phyloP scores from a whole-genome alignment of 2,113 vertebrate genomes.

The Climacteris rufus region DNA sequence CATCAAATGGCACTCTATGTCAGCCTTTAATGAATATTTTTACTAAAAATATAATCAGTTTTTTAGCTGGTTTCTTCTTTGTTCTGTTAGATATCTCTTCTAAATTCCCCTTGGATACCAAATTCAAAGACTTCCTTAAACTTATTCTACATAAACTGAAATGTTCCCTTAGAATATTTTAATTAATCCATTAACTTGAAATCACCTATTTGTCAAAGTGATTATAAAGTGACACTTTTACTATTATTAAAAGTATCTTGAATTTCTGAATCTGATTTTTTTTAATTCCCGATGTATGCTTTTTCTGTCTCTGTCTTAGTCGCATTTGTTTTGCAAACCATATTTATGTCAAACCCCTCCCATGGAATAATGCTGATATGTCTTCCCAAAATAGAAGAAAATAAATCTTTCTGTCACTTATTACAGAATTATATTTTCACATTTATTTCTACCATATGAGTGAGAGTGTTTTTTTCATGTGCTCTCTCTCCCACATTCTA shows the following conservation, averaged over 20 bases:
- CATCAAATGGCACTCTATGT: not conserved
- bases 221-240: not conserved
- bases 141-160: not conserved
- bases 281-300: not conserved
- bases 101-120: not conserved
- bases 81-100: not conserved
- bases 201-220: not conserved
- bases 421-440: not conserved
- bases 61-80: not conserved
- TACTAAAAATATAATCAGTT: not conserved
- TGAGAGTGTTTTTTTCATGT: not conserved
- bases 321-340: not conserved
- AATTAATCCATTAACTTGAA: not conserved
- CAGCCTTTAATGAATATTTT: not conserved
- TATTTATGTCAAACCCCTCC: not conserved
- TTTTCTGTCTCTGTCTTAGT: not conserved
- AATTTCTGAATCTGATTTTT: not conserved
- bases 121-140: not conserved
- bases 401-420: not conserved
- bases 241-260: not conserved
- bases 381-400: not conserved
- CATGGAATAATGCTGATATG: not conserved
- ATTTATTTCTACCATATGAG: not conserved
- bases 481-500: accelerated
- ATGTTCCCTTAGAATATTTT: not conserved